These are phyloP conservation scores for Sphecodes monilicornis DNA, from an alignment of 2,888 invertebrate genomes.

Conservation along the genomic window DNA sequence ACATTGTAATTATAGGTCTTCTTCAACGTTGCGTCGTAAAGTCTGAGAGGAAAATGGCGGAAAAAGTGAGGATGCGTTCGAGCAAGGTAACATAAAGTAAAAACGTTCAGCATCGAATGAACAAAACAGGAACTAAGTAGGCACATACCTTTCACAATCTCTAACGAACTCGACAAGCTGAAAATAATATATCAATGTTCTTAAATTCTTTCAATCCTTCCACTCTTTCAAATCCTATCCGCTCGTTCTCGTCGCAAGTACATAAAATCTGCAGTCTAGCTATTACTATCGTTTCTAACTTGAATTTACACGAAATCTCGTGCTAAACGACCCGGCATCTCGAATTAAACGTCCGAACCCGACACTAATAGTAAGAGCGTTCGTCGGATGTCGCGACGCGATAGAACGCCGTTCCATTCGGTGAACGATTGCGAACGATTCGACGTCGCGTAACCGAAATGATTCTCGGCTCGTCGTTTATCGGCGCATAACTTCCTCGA, in stretches of 20 bases:
- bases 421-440: slow-evolving; percentile 36
- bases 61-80: neutral
- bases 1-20: too few species aligned
- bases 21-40: neutral
- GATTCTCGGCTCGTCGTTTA: slow-evolving; percentile 32
- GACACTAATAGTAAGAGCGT: neutral
- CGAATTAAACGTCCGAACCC: neutral
- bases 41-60: neutral
- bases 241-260: neutral
- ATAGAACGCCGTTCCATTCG: slow-evolving; percentile 23
- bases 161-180: neutral
- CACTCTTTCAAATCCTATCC: neutral
- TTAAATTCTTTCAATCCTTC: neutral
- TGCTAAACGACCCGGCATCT: neutral
- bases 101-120: neutral
- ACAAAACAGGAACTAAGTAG: neutral
- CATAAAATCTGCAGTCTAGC: neutral
- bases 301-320: neutral
- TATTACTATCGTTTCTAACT: neutral
- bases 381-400: neutral
- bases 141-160: neutral
- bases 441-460: neutral
- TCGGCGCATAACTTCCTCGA: slow-evolving; percentile 35
- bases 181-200: neutral
- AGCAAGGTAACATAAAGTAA: neutral